These are phyloP conservation scores for Bembecia ichneumoniformis DNA, from an alignment of 2,888 invertebrate genomes.

Conservation along the genomic window DNA sequence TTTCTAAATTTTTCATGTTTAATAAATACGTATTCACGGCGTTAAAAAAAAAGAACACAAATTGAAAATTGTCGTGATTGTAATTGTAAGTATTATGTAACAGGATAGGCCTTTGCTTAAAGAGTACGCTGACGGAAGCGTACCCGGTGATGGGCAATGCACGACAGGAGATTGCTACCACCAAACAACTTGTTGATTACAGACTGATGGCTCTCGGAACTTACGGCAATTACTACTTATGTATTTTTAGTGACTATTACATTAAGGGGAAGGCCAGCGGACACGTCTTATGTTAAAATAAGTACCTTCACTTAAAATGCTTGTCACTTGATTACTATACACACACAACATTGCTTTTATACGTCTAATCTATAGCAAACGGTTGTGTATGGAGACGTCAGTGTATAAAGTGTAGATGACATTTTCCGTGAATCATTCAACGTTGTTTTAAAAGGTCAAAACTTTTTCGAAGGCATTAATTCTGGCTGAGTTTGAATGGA, in stretches of 20 bases:
- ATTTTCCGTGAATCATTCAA: conserved; percentile 14
- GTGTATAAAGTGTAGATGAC: conserved; percentile 12
- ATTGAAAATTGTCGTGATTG: background rate
- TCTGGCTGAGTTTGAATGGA: conserved; percentile 16
- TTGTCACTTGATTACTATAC: conserved; percentile 13
- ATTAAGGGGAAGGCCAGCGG: conserved; percentile 22
- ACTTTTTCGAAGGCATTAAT: conserved; percentile 14
- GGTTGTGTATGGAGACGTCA: background rate
- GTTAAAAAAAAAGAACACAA: too few species aligned
- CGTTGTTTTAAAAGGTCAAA: conserved; percentile 39
- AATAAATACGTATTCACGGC: too few species aligned
- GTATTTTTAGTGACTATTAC: conserved; percentile 28
- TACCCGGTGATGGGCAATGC: conserved; percentile 29
- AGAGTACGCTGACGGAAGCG: conserved; percentile 37
- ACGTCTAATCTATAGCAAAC: background rate
- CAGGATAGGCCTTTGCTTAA: conserved; percentile 33
- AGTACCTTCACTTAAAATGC: conserved; percentile 1
- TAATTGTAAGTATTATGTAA: conserved; percentile 5
- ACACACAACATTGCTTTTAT: conserved; percentile 2
- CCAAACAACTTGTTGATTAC: conserved; percentile 49
- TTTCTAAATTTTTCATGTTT: too few species aligned
- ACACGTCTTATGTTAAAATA: conserved; percentile 12
- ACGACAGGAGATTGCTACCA: conserved; percentile 44
- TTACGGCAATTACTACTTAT: conserved; percentile 33
- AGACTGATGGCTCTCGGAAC: conserved; percentile 46